Evolutionary conservation across 2,888 invertebrate species (phyloP).

Genomic region (Drosophila mimica): DNA sequence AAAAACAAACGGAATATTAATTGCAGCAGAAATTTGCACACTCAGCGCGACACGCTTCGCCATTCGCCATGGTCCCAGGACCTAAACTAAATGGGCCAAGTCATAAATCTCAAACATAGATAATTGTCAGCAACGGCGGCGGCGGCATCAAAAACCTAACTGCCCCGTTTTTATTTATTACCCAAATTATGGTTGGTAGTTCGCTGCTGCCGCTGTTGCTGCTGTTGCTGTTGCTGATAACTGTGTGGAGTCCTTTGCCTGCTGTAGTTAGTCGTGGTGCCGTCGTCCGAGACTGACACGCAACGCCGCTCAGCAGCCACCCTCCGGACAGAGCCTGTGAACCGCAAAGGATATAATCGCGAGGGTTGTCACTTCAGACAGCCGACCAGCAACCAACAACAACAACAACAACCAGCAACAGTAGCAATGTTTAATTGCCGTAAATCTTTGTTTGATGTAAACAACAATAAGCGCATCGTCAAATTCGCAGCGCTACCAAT

Average conservation of each 20-base stretch:
- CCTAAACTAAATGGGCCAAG: slow-evolving; percentile 37
- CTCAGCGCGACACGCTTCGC: slow-evolving; percentile 70
- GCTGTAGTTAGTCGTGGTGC: slow-evolving; percentile 26
- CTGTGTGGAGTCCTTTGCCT: background rate
- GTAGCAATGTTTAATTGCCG: slow-evolving; percentile 84
- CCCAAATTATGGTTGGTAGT: slow-evolving; percentile 69
- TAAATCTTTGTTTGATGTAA: slow-evolving; percentile 84
- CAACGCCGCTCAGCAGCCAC: slow-evolving; percentile 65
- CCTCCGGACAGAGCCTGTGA: slow-evolving; percentile 66
- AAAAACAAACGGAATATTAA: slow-evolving; percentile 57
- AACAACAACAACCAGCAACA: slow-evolving; percentile 35
- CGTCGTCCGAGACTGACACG: slow-evolving; percentile 58
- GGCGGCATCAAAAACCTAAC: slow-evolving; percentile 63
- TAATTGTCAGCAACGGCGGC: slow-evolving; percentile 75
- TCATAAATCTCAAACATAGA: slow-evolving; percentile 75
- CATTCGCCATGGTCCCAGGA: slow-evolving; percentile 56
- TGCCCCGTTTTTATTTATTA: slow-evolving; percentile 75
- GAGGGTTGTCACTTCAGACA: slow-evolving; percentile 73
- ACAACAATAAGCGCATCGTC: slow-evolving; percentile 68
- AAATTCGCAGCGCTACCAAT: slow-evolving; percentile 72
- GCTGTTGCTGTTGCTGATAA: background rate
- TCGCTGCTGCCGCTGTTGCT: slow-evolving; percentile 8
- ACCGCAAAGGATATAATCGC: slow-evolving; percentile 82
- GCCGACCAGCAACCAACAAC: slow-evolving; percentile 3
- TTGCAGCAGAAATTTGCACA: slow-evolving; percentile 76